These are phyloP conservation scores for Drosophila ironensis DNA, from an alignment of 1,140 invertebrate species.

Conservation along the genomic window DNA sequence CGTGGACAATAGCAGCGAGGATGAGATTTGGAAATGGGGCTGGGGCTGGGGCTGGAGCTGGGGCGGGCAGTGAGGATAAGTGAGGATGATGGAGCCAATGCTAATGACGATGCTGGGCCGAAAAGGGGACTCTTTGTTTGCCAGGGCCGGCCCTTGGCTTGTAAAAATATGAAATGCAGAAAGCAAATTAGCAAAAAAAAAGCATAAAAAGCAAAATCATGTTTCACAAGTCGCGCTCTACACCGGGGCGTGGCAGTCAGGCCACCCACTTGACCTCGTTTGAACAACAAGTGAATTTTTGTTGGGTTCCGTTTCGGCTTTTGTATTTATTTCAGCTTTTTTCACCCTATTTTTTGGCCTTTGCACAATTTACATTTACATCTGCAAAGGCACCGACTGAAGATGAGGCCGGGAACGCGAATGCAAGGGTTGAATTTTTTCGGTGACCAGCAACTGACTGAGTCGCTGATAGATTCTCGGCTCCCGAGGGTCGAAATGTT, in stretches of 20 bases:
- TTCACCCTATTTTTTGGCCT: not conserved
- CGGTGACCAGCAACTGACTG: slow-evolving; percentile 29
- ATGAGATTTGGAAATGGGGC: not conserved
- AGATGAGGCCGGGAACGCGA: slow-evolving; percentile 21
- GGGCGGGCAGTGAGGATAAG: not conserved
- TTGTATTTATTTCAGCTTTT: not conserved
- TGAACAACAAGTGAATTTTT: slow-evolving; percentile 68
- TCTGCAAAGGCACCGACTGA: slow-evolving; percentile 21
- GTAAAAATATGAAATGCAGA: slow-evolving; percentile 67
- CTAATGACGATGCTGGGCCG: slow-evolving; percentile 20
- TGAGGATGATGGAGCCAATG: not conserved
- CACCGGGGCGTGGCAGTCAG: slow-evolving; percentile 15
- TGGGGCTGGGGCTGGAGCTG: not conserved
- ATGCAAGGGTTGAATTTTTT: slow-evolving; percentile 28
- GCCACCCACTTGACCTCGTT: slow-evolving; percentile 76
- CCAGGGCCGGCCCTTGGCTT: slow-evolving; percentile 53
- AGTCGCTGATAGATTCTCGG: slow-evolving; percentile 22
- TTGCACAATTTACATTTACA: slow-evolving; percentile 30
- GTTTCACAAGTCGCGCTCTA: slow-evolving; percentile 67
- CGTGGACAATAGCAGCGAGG: not conserved
- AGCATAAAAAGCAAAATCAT: slow-evolving; percentile 77
- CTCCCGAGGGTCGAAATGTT: not conserved
- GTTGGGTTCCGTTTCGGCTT: slow-evolving; percentile 47
- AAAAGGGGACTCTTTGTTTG: slow-evolving; percentile 26
- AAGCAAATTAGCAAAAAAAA: slow-evolving; percentile 72